Evolutionary conservation across 2,797 vertebrate genomes (phyloP), one percentile per base, ranked within the genome.

Genomic region (Pseudopleuronectes americanus): DNA sequence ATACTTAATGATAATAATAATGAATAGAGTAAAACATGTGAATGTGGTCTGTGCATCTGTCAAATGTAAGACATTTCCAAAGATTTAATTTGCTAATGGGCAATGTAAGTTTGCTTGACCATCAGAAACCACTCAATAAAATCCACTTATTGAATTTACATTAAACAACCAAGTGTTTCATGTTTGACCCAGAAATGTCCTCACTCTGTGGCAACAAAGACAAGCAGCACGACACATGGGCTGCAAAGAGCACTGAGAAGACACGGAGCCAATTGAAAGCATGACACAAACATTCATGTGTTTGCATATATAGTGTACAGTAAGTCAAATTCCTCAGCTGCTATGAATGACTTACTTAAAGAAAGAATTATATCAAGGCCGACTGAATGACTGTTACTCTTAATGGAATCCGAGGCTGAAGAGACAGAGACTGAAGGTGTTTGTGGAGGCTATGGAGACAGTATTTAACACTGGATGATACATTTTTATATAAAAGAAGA

Each of bases 321-420:
- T 45, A 60, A 54, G 68, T 17, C 51, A 28, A 41, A 69, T 41
- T 64, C 49, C 48, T 72, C 22, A 68, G 48, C 33, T 19, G 47
- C 48, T 64, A 68, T 64, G 41, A 79, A 77, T 78, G 70, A 71
- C 51, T 55, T 33, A 59, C 28, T 71, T 36, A 56, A 16, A 64
- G 21, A 56, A 53, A 52, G 57, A 64, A 70, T 69, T 52, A 31
- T 2, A 52, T 76, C 14, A 21, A 52, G 33, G 24, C 60, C 64
- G 60, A 64, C 13, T 13, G 36, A 45, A 45, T 7, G 43, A 19
- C 43, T 19, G 43, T 19, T 16, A 2, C 43, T 6, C 43, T 45
- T 45, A 16, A 16, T 45, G 43, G 51, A 16, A 22, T 22, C 21
- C 4, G 21, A 14, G n/a, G 17, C 17, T 48, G 47, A 21, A 21